These are phyloP conservation scores for Kryptolebias ocellatus DNA, from an alignment of 2,797 vertebrate species.

Conservation along the genomic window DNA sequence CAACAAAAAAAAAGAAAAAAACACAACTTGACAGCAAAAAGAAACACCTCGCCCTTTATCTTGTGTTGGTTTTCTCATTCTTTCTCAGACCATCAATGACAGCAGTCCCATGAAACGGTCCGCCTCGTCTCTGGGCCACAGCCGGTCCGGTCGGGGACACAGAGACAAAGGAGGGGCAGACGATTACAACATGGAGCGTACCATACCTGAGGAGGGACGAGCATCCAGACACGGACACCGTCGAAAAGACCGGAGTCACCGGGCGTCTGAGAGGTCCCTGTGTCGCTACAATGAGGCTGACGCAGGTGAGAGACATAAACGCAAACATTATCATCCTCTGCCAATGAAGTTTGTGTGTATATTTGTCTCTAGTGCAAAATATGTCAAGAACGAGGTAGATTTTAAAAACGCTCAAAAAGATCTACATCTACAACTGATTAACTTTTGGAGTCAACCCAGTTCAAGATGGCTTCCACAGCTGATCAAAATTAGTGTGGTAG, in stretches of 20 bases:
- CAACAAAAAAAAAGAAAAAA: conserved; percentile 4
- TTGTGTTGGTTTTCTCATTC: conserved; percentile 38
- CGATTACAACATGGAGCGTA: conserved; percentile 87
- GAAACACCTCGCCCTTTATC: conserved; percentile 48
- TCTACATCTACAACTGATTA: too few species aligned
- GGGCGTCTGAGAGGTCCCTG: conserved; percentile 89
- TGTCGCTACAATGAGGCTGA: conserved; percentile 91
- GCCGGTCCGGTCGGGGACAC: conserved; percentile 76
- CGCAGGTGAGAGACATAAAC: conserved; percentile 81
- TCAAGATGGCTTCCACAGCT: too few species aligned
- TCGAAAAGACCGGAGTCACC: conserved; percentile 88
- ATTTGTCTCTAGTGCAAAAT: too few species aligned
- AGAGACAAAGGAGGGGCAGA: conserved; percentile 83
- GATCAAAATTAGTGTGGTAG: too few species aligned
- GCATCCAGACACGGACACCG: conserved; percentile 86
- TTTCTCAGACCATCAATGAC: conserved; percentile 89
- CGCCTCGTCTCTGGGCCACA: conserved; percentile 90
- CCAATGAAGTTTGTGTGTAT: neutral
- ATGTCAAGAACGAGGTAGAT: too few species aligned
- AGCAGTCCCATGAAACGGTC: conserved; percentile 94
- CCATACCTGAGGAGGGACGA: conserved; percentile 86
- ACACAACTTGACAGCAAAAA: conserved; percentile 25
- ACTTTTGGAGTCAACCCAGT: too few species aligned
- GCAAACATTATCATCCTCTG: neutral
- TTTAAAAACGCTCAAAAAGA: too few species aligned